Base-by-base conservation (phyloP, 2,113 vertebrate species). In the Alethe diademata region DNA sequence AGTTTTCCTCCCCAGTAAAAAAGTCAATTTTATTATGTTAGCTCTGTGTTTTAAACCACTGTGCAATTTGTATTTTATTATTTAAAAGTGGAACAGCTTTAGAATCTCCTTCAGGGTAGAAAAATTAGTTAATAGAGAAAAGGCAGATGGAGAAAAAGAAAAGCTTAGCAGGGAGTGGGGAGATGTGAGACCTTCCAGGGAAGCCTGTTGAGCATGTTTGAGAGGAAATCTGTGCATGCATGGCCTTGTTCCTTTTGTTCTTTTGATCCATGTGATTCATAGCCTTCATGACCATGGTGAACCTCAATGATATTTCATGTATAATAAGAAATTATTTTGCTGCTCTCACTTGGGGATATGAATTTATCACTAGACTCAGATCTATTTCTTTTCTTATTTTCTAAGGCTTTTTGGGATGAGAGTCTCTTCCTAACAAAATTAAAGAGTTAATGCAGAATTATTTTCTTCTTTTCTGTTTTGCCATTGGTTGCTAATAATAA, bases 241-340 rank as follows among this genome's bases (percentile, higher is more conserved):
- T 28, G 82, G 88, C 88, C 78, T 94, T 86, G 72, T 90, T 94
- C 75, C 67, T 83, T 96, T 96, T 95, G 88, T 96, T 67, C 56
- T 56, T 24, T 31, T 66, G 66, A 94, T 88, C 50, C 19, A 0
- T 47, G 67, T 48, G 47, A 82, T 83, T 88, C 72, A 5, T 1
- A 86, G 57, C 58, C 71, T 90, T 86, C 7, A 0, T 50, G 67
- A 83, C 33, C 51, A 18, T 18, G 51, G 35, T 73, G 91, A 74
- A 88, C 86, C 64, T 78, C 82, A 40, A 4, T 80, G 75, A 86
- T 69, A 48, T 83, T 69, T 78, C 42, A 86, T 66, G 47, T 54
- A 69, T 65, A 93, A 93, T 69, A 88, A 92, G 90, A 88, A 92
- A 88, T 94, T 80, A 86, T 96, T 93, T 93, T 92, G 60, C 86